A percentile compares a stretch with the other conserved stretches of the same genome.
Conservation (phyloP, 2,113 vertebrate species). For the Galemys pyrenaicus region DNA sequence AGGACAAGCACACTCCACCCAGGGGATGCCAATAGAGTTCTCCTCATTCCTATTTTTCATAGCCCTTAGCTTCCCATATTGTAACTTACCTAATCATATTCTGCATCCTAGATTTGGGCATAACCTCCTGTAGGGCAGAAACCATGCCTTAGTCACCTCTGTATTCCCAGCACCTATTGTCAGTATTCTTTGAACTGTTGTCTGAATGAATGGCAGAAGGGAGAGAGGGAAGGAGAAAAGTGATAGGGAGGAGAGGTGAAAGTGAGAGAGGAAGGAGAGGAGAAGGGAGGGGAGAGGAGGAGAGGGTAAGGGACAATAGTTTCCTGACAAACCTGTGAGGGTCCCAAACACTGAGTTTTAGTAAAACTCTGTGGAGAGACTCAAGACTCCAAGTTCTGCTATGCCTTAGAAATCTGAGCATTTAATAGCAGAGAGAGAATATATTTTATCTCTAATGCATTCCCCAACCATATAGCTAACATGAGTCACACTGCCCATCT, state of each 20-base stretch:
- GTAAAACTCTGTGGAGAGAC: background rate
- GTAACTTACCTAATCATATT: background rate
- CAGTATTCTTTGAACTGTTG: background rate
- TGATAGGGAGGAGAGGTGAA: background rate
- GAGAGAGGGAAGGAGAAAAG: background rate
- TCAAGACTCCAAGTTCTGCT: background rate
- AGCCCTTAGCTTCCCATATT: too few species aligned
- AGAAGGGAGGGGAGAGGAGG: background rate
- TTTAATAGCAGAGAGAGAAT: background rate
- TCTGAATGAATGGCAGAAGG: background rate
- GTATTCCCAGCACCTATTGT: background rate
- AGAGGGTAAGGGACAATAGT: background rate
- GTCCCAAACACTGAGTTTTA: background rate
- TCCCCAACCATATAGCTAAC: background rate
- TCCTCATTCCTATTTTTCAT: background rate
- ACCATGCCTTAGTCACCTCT: background rate
- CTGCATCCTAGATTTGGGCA: background rate
- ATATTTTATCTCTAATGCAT: background rate
- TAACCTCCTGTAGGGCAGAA: background rate
- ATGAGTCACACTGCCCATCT: background rate
- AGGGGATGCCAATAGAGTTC: fast-evolving
- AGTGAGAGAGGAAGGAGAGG: too few species aligned
- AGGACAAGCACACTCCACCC: background rate
- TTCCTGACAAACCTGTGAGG: background rate
- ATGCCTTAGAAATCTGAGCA: background rate